phyloP scores from a whole-genome alignment of 2,888 invertebrate genomes.

The Lasioglossum pauxillum region DNA sequence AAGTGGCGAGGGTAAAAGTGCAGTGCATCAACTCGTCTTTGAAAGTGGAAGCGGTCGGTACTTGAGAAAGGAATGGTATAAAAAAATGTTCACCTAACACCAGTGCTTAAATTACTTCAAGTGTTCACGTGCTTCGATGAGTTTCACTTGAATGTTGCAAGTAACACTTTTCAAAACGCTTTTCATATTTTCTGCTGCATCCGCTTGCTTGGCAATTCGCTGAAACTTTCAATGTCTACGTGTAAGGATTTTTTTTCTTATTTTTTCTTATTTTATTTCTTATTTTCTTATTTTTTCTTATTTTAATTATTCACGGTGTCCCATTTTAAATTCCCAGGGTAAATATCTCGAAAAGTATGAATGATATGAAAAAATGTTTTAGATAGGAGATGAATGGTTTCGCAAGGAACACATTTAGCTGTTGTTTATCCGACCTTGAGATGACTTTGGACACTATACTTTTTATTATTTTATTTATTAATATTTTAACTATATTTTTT shows the following conservation, averaged over 20 bases:
- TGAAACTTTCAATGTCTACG: not conserved
- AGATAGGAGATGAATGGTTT: too few species aligned
- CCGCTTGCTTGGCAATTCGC: not conserved
- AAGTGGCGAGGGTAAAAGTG: not conserved
- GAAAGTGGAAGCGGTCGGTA: constrained; percentile 40
- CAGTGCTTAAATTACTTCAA: constrained; percentile 25
- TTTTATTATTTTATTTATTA: too few species aligned
- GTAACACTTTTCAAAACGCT: constrained; percentile 23
- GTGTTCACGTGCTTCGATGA: constrained; percentile 4
- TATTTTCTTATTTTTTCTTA: too few species aligned
- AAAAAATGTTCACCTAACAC: constrained; percentile 11
- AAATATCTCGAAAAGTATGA: too few species aligned
- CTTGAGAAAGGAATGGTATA: not conserved
- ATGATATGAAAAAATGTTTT: too few species aligned
- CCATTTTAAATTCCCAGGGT: too few species aligned
- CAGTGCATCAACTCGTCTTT: not conserved
- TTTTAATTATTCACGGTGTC: not conserved
- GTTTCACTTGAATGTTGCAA: constrained; percentile 28
- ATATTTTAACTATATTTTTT: too few species aligned
- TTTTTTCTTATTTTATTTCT: too few species aligned
- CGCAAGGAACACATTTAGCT: too few species aligned
- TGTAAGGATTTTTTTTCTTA: not conserved
- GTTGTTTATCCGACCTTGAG: too few species aligned
- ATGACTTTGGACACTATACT: too few species aligned
- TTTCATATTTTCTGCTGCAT: not conserved